A percentile compares a stretch with the other conserved stretches of the same genome.
phyloP scores from a whole-genome alignment of 2,113 vertebrate genomes.

The Sylvietta virens region DNA sequence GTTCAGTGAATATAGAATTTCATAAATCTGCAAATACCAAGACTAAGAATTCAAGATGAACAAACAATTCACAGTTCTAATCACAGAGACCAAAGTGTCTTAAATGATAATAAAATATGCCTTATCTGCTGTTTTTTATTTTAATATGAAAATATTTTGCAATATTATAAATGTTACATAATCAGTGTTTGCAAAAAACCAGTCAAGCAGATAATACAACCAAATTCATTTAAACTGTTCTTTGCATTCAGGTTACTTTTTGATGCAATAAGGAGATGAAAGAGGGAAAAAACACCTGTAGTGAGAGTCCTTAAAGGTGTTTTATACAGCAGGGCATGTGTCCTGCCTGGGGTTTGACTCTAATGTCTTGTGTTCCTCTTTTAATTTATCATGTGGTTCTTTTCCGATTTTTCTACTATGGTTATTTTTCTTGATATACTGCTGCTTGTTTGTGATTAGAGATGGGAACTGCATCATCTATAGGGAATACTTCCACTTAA shows the following conservation, averaged over 20 bases:
- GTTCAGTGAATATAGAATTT: not conserved
- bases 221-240: not conserved
- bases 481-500: not conserved
- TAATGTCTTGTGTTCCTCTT: not conserved
- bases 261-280: not conserved
- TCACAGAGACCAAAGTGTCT: not conserved
- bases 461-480: not conserved
- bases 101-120: not conserved
- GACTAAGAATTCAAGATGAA: not conserved
- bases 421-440: not conserved
- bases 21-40: not conserved
- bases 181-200: not conserved
- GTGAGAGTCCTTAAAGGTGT: not conserved
- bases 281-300: not conserved
- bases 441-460: not conserved
- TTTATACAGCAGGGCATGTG: fast-evolving
- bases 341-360: not conserved
- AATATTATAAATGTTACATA: not conserved
- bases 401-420: not conserved
- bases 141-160: not conserved
- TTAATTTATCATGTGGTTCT: not conserved
- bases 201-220: not conserved
- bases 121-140: not conserved
- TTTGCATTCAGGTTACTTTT: not conserved
- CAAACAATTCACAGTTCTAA: not conserved